Conservation (phyloP, 1,140 invertebrate genomes). For the Rhopalosiphum maidis region DNA sequence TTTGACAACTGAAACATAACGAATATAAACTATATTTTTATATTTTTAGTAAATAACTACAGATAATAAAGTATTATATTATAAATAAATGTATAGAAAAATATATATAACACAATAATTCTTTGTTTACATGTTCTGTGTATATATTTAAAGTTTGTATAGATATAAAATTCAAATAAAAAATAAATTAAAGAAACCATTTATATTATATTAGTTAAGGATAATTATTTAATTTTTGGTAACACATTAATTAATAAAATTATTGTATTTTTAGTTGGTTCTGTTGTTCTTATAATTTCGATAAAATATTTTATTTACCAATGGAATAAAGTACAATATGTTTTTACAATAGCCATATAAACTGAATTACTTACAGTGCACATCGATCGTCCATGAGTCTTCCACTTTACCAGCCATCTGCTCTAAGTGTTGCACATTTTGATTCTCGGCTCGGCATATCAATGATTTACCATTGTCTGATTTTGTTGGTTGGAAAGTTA, state of each 20-base stretch:
- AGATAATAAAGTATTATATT: neutral
- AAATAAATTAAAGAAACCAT: too few species aligned
- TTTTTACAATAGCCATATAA: neutral
- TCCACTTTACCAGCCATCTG: constrained; percentile 76
- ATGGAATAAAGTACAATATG: neutral
- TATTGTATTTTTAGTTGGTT: neutral
- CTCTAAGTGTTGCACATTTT: constrained; percentile 60
- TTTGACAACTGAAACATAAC: neutral
- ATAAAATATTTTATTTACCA: neutral
- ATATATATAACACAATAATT: neutral
- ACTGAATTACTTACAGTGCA: constrained; percentile 76
- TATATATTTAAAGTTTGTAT: neutral
- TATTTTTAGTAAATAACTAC: neutral
- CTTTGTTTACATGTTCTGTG: neutral
- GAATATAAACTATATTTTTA: neutral
- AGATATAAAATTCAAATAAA: neutral
- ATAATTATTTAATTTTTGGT: neutral
- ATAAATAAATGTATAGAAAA: neutral
- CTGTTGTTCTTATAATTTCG: neutral
- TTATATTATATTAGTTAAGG: too few species aligned
- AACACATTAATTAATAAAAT: neutral
- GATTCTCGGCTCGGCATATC: constrained; percentile 83
- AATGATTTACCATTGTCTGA: constrained; percentile 79
- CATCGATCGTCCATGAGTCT: constrained; percentile 79
- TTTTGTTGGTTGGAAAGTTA: constrained; percentile 76